Evolutionary conservation across 2,888 invertebrate genomes (phyloP).

Genomic region (Beris morrisii): DNA sequence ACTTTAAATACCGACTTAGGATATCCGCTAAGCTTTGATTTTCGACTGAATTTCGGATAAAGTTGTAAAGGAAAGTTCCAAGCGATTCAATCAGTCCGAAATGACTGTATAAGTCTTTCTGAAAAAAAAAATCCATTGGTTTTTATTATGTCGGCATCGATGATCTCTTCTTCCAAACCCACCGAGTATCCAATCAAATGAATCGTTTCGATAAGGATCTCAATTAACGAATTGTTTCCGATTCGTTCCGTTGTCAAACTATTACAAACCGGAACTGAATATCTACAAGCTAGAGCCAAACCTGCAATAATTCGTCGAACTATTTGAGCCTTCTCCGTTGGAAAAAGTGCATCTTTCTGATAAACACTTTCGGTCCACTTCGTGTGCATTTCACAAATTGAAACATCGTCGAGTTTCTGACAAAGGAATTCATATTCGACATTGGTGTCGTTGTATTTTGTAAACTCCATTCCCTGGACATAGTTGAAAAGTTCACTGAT

Average conservation of each 20-base stretch:
- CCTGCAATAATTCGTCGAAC: slow-evolving; percentile 32
- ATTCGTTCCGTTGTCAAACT: slow-evolving; percentile 14
- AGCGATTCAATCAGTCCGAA: slow-evolving; percentile 34
- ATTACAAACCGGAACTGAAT: slow-evolving; percentile 14
- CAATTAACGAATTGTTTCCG: slow-evolving; percentile 9
- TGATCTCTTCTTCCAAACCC: not conserved
- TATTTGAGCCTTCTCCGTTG: slow-evolving; percentile 34
- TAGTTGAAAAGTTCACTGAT: slow-evolving; percentile 21
- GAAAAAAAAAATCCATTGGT: slow-evolving; percentile 12
- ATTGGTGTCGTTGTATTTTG: slow-evolving; percentile 36
- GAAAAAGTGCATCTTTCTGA: slow-evolving; percentile 25
- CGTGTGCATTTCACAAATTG: slow-evolving; percentile 5
- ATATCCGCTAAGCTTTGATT: not conserved
- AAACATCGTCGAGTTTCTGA: slow-evolving; percentile 9
- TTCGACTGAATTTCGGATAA: not conserved
- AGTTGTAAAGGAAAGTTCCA: slow-evolving; percentile 13
- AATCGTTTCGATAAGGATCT: slow-evolving; percentile 27
- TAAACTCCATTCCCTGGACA: slow-evolving; percentile 25
- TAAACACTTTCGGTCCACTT: slow-evolving; percentile 17
- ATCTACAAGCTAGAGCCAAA: slow-evolving; percentile 31
- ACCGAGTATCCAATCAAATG: slow-evolving; percentile 37
- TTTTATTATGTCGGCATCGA: slow-evolving; percentile 1
- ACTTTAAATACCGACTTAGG: slow-evolving; percentile 31
- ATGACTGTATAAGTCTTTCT: slow-evolving; percentile 34
- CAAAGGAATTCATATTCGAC: slow-evolving; percentile 36